These are phyloP conservation scores for Amphibalanus amphitrite DNA, from an alignment of 1,140 invertebrate genomes.

Conservation along the genomic window DNA sequence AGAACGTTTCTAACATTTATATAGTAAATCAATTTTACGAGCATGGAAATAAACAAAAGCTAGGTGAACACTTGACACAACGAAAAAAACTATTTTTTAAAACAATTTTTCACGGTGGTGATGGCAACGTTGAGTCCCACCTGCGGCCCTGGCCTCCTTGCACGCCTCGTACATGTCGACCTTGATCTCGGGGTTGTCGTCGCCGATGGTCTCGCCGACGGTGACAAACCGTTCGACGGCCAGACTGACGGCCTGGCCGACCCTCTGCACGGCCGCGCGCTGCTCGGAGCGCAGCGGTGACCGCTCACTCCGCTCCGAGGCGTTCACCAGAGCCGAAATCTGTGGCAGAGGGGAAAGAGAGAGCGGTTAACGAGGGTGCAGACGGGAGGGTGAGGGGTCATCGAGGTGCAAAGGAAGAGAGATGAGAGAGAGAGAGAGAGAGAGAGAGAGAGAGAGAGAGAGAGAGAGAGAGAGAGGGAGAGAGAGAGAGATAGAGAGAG, in stretches of 20 bases:
- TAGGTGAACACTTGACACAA: too few species aligned
- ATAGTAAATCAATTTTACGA: too few species aligned
- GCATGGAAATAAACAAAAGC: too few species aligned
- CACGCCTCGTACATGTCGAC: slow-evolving; percentile 96
- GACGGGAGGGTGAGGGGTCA: background rate
- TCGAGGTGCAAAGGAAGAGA: too few species aligned
- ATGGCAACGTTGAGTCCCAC: too few species aligned
- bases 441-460: background rate
- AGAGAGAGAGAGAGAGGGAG: background rate
- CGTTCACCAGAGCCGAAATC: background rate
- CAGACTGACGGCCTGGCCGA: slow-evolving; percentile 86
- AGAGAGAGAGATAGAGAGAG: background rate
- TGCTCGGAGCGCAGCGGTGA: slow-evolving; percentile 5
- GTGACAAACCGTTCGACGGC: slow-evolving; percentile 94
- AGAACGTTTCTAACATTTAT: too few species aligned
- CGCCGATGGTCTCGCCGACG: slow-evolving; percentile 93
- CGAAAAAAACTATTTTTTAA: too few species aligned
- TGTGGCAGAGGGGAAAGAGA: background rate
- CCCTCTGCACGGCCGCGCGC: slow-evolving; percentile 57
- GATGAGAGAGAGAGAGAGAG: background rate
- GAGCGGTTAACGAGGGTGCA: too few species aligned
- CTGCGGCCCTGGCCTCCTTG: slow-evolving; percentile 83
- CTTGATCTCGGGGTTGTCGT: slow-evolving; percentile 92
- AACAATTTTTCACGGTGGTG: too few species aligned
- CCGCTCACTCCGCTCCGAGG: background rate